Percentiles rank a stretch among this genome's conserved stretches.
These are phyloP conservation scores for Strongylocentrotus purpuratus DNA, from an alignment of 35 echinoderm and acorn worm genomes.

Conservation along the genomic window DNA sequence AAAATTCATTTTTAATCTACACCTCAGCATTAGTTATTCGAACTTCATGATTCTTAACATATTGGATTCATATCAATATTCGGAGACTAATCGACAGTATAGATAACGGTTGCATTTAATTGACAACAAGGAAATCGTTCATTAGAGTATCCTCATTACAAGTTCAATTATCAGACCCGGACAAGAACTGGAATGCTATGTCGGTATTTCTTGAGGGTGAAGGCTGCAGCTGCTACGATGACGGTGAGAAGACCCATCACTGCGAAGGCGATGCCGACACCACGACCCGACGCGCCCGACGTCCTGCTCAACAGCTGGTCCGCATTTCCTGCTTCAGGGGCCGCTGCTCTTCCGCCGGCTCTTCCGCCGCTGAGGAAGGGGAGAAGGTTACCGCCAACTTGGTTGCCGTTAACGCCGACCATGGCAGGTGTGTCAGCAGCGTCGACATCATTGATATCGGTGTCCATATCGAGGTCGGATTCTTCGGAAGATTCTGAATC, in stretches of 20 bases:
- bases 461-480: conserved; percentile 26
- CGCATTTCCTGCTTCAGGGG: background rate
- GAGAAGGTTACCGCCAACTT: background rate
- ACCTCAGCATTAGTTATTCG: background rate
- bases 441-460: background rate
- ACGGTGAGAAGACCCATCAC: background rate
- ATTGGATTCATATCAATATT: background rate
- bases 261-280: conserved; percentile 35
- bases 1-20: background rate
- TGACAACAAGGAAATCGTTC: background rate
- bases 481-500: background rate
- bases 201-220: conserved; percentile 7
- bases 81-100: background rate
- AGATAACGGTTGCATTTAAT: background rate
- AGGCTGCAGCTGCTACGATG: background rate
- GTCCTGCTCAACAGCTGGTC: background rate
- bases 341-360: background rate
- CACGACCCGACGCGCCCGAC: background rate
- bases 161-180: background rate
- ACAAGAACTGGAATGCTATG: conserved; percentile 12
- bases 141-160: background rate
- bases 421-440: background rate
- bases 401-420: background rate
- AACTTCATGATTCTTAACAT: background rate
- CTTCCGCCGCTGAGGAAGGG: background rate